phyloP scores from a whole-genome alignment of 2,888 invertebrate genomes.

The Yponomeuta malinellus region DNA sequence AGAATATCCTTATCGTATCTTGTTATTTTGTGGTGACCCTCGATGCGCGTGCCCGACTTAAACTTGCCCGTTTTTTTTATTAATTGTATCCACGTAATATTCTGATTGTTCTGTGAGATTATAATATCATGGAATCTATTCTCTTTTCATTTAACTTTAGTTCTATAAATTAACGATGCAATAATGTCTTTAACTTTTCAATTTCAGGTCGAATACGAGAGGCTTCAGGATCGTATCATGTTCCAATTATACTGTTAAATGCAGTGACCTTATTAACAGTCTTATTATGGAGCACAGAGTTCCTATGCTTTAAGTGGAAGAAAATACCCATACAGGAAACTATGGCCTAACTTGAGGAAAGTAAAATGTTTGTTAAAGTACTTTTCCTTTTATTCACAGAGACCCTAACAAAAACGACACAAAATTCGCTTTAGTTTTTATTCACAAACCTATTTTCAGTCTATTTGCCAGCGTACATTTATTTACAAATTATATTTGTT shows the following conservation, averaged over 20 bases:
- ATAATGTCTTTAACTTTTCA: background rate
- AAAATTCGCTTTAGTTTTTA: constrained; percentile 1
- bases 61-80: background rate
- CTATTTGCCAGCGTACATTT: background rate
- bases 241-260: constrained; percentile 78
- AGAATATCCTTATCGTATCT: too few species aligned
- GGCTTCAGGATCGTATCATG: constrained; percentile 73
- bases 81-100: background rate
- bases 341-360: background rate
- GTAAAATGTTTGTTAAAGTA: background rate
- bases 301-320: constrained; percentile 51
- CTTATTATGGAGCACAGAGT: constrained; percentile 75
- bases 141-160: background rate
- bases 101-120: background rate
- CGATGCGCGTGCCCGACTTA: too few species aligned
- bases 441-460: constrained; percentile 14
- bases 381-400: background rate
- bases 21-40: too few species aligned
- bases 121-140: background rate
- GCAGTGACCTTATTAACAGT: constrained; percentile 75
- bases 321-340: constrained; percentile 29
- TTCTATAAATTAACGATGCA: background rate
- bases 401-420: background rate
- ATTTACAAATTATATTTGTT: background rate
- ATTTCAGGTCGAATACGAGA: constrained; percentile 78